Base-by-base conservation (phyloP, 64 coral and sea anemone genomes). In the Dendronephthya gigantea region DNA sequence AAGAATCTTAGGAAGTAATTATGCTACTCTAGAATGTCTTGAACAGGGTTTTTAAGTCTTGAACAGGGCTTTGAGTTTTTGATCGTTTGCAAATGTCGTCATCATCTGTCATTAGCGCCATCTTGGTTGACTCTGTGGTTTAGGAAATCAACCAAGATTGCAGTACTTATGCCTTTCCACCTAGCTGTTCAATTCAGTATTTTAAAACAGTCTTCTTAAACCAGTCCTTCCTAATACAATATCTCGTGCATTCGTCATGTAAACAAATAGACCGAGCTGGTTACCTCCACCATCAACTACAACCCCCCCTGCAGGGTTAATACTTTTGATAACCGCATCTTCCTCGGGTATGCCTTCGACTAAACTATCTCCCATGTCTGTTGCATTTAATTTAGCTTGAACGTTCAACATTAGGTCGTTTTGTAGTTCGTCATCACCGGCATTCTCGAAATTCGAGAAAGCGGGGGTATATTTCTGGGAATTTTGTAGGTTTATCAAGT, bases 231-330 rank as follows among this genome's bases (percentile, higher is more conserved):
- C 50, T 52, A 62, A 15, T 62, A 27, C 19, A 62, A 15, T 45
- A 11, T 45, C 4, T 45, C 11, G 41, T 45, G 11, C 41, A 6
- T 45, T 45, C 41, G 41, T 45, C 41, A 45, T 4, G 41, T 45
- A 45, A 45, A 45, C 41, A 45, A 11, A 6, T 45, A 45, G 11
- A 6, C n/a, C n/a, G n/a, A n/a, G n/a, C n/a, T 45, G 4, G 55
- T 62, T 79, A 79, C 72, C 72, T 79, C 37, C 32, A 36, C 36
- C 14, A 29, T 79, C 32, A 79, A 79, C 72, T 36, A 79, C 72
- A 9, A 79, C 72, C 4, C 36, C 72, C 15, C 72, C 72, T 36
- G 30, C 72, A 0, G 72, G 72, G 72, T 79, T 79, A 33, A 79
- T 79, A 34, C 72, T 79, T 34, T 34, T 79, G 10, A 79, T 79